Evolutionary conservation across 30 jellyfish, hydroid and myxozoan species (phyloP).

Genomic region (Hydractinia symbiolongicarpus): DNA sequence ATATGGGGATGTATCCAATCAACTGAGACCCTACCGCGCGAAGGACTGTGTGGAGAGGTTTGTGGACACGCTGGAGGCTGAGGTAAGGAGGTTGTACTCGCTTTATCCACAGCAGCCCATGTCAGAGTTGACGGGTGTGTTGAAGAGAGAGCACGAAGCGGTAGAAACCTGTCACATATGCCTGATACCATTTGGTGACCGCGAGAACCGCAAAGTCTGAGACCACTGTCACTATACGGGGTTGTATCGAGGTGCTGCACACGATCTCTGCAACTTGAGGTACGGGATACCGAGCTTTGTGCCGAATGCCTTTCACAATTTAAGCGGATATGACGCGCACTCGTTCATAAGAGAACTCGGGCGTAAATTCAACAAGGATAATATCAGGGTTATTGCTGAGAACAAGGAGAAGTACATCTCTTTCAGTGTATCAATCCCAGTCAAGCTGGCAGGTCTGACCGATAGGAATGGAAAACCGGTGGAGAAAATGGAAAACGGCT

Average conservation of each 20-base stretch:
- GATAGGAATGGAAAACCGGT: too few species aligned
- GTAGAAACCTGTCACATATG: slow-evolving; percentile 23
- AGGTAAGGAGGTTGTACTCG: slow-evolving; percentile 16
- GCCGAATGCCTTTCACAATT: slow-evolving; percentile 36
- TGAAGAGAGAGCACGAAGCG: slow-evolving; percentile 10
- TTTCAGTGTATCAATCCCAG: too few species aligned
- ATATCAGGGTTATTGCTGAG: too few species aligned
- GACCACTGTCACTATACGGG: slow-evolving; percentile 56
- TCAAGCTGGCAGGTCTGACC: too few species aligned
- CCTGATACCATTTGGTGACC: slow-evolving; percentile 2
- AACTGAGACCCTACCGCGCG: too few species aligned
- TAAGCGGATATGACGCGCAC: slow-evolving; percentile 50
- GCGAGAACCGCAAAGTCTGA: slow-evolving; percentile 30
- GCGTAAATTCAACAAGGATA: too few species aligned
- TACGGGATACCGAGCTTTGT: slow-evolving; percentile 17
- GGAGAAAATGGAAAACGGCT: too few species aligned
- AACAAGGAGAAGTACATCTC: too few species aligned
- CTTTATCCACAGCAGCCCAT: slow-evolving; percentile 14
- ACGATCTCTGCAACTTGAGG: slow-evolving; percentile 34
- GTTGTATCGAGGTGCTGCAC: slow-evolving; percentile 53
- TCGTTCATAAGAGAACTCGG: slow-evolving; percentile 38
- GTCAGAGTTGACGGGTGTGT: slow-evolving; percentile 13
- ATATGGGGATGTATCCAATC: too few species aligned
- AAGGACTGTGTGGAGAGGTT: too few species aligned
- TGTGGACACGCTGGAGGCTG: too few species aligned